Evolutionary conservation across 2,888 invertebrate genomes (phyloP), one percentile per base, ranked within the genome.

Genomic region (Acanthopleura granulata): DNA sequence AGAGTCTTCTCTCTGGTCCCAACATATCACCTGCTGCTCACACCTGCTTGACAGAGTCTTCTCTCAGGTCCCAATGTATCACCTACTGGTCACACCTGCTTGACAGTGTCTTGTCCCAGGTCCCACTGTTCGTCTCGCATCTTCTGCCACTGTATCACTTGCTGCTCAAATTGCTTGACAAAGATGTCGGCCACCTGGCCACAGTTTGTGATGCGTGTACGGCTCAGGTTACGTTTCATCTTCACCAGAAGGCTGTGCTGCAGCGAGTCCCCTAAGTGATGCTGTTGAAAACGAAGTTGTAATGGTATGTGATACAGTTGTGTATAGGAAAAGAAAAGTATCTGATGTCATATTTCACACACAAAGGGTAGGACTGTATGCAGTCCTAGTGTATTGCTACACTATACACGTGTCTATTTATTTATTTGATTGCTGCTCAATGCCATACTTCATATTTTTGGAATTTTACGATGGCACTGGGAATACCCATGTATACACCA

Each of bases 201-300:
- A 66, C 66, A 66, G 29, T 66, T 66, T 27, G 66, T 66, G 18
- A 25, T 14, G 4, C 14, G 22, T 6, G 66, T 66, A 6, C 16
- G 27, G 6, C 25, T 27, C 4, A 66, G 25, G 14, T 66, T 27
- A 3, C 25, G 22, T 27, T 66, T 66, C 66, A 66, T 66, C 29
- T 66, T 66, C 66, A 66, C 66, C 66, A 66, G 66, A 16, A 66
- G 66, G 66, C 29, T 27, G 25, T 66, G 25, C 66, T 66, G 66
- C 22, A 66, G 22, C 3, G 66, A 27, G 15, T 66, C 66, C 15
- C 66, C 66, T 1, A 66, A 25, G 29, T 27, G 29, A 66, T 66
- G 66, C 66, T 66, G 9, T 40, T 40, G 4, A 40, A 40, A 40
- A 40, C 3, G 4, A 40, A 40, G 9, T 6, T 6, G 40, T 6